Percentiles rank a stretch among this genome's conserved stretches.
These are phyloP conservation scores for Alauda arvensis DNA, from an alignment of 2,797 vertebrate species.

Conservation along the genomic window DNA sequence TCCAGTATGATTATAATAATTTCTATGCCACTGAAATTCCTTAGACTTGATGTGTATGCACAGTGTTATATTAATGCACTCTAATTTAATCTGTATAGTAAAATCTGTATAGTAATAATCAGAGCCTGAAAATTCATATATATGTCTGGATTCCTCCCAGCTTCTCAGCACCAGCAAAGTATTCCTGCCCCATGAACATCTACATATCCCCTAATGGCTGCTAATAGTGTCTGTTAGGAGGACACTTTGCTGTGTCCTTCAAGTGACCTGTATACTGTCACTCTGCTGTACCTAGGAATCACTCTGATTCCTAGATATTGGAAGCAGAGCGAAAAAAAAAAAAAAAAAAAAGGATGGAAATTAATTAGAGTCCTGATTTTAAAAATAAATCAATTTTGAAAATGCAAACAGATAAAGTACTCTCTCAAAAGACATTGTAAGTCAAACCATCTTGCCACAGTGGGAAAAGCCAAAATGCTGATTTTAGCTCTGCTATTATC, in stretches of 20 bases:
- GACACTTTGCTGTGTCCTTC: not conserved
- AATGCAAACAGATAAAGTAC: not conserved
- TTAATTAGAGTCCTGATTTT: not conserved
- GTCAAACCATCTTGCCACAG: not conserved
- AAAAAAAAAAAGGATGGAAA: not conserved
- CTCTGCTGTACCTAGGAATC: not conserved
- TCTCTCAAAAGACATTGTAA: rapidly evolving
- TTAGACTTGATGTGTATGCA: not conserved
- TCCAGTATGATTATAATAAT: not conserved
- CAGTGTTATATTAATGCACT: not conserved
- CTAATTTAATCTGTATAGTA: not conserved
- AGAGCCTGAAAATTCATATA: not conserved
- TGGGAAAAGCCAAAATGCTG: not conserved
- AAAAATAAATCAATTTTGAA: not conserved
- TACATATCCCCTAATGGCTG: rapidly evolving
- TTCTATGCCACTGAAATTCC: not conserved
- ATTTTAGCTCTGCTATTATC: not conserved
- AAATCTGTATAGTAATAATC: not conserved
- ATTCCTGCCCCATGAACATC: not conserved
- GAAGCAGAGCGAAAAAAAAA: not conserved
- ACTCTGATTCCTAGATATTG: not conserved
- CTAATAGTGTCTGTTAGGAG: not conserved
- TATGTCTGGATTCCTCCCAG: not conserved
- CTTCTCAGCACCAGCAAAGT: not conserved
- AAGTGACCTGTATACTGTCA: not conserved